Evolutionary conservation across 2,888 invertebrate genomes (phyloP).

Genomic region (Gortyna flavago): DNA sequence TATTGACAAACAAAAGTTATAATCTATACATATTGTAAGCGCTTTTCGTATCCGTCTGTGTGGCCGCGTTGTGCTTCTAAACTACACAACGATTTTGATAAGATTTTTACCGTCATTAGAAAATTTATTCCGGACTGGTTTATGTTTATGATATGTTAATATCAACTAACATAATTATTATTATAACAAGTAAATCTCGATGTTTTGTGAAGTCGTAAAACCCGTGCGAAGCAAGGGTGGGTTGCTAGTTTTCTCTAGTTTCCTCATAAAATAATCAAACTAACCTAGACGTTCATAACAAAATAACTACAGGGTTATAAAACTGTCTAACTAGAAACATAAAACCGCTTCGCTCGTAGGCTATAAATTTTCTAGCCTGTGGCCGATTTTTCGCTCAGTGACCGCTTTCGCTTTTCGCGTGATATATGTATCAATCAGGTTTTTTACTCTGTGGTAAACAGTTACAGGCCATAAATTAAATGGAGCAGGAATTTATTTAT

Average conservation of each 20-base stretch:
- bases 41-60: neutral
- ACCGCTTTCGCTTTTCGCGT: slow-evolving; percentile 23
- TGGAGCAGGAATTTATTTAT: slow-evolving; percentile 22
- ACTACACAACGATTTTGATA: neutral
- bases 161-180: neutral
- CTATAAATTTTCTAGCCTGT: slow-evolving; percentile 51
- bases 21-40: neutral
- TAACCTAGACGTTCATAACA: slow-evolving; percentile 29
- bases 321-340: slow-evolving; percentile 40
- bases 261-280: slow-evolving; percentile 14
- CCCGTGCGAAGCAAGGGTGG: neutral
- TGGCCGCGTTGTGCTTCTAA: neutral
- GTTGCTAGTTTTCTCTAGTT: neutral
- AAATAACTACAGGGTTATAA: slow-evolving; percentile 39
- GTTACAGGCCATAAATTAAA: slow-evolving; percentile 43
- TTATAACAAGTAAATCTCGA: neutral
- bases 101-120: neutral
- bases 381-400: slow-evolving; percentile 26
- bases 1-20: neutral
- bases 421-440: slow-evolving; percentile 55
- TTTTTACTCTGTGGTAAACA: slow-evolving; percentile 46
- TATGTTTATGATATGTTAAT: neutral
- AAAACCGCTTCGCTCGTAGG: slow-evolving; percentile 32
- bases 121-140: neutral
- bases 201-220: neutral